Evolutionary conservation across 2,888 invertebrate species (phyloP).

Genomic region (Aromia moschata): DNA sequence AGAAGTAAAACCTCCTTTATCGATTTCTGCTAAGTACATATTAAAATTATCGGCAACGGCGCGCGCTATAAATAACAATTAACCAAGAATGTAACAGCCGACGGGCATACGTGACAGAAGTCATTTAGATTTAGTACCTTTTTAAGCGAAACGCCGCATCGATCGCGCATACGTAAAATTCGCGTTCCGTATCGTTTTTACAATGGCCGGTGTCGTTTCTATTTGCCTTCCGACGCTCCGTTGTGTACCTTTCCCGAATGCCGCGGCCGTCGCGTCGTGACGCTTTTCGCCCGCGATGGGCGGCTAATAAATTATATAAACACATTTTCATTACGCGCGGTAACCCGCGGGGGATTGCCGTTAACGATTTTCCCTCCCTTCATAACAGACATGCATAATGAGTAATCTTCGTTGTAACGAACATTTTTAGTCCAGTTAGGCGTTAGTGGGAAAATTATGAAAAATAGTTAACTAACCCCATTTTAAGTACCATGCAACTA

Average conservation of each 20-base stretch:
- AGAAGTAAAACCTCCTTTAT: too few relatives aligned
- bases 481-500: too few relatives aligned
- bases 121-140: not conserved
- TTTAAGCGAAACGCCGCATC: not conserved
- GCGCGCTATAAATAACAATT: not conserved
- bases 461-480: too few relatives aligned
- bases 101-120: not conserved
- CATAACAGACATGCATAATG: too few relatives aligned
- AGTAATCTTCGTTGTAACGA: too few relatives aligned
- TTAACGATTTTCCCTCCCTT: slow-evolving; percentile 7
- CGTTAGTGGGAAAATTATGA: too few relatives aligned
- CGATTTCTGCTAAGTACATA: too few relatives aligned
- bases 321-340: not conserved
- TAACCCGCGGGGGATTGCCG: not conserved
- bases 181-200: not conserved
- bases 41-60: not conserved
- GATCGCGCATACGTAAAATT: not conserved
- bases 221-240: not conserved
- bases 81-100: not conserved
- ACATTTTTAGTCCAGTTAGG: too few relatives aligned
- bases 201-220: not conserved
- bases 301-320: slow-evolving; percentile 13
- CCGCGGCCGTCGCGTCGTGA: not conserved
- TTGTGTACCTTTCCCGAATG: not conserved
- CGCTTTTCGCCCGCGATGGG: slow-evolving; percentile 11